Evolutionary conservation across 2,888 invertebrate species (phyloP), one percentile per base, ranked within the genome.

Genomic region (Troides helena): DNA sequence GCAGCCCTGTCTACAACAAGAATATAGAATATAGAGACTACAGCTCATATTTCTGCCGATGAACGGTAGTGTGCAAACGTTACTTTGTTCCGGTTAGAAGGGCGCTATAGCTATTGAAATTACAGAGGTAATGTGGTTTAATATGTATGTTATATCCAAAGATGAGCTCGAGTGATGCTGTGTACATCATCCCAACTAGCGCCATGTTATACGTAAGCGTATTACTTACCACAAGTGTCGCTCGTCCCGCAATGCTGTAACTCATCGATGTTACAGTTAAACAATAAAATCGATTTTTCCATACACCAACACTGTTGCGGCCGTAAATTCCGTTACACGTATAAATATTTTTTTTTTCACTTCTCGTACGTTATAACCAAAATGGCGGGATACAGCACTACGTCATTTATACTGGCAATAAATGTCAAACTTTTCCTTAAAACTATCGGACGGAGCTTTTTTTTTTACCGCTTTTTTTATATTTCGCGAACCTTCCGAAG

Each of bases 391-490:
- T 77, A 75, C 68, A 72, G 71, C 78, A 75, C 80, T 89, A 84
- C 86, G 77, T 89, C 88, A 85, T 83, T 77, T 86, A 85, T 83
- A 85, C 79, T 78, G 76, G 77, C 84, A 80, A 84, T 88, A 85
- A 87, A 83, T 71, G 87, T 87, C 83, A 74, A 82, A 82, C 77
- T 81, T 84, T 82, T 80, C 79, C 78, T 81, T 81, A 80, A 79
- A 85, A 86, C 83, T 83, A 82, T 82, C 80, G 74, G 76, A 76
- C 76, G 72, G 74, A 75, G 68, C 74, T 73, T 76, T 71, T 72
- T 68, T 70, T 71, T 72, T 68, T 70, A 65, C 56, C 39, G 62
- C 68, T 70, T 71, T 75, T 73, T 69, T 72, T 72, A 68, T 71
- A 71, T 70, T 73, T 73, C 72, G 66, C 71, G 71, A 69, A 64